phyloP scores from a whole-genome alignment of 2,113 vertebrate genomes.

The Atrichornis clamosus region DNA sequence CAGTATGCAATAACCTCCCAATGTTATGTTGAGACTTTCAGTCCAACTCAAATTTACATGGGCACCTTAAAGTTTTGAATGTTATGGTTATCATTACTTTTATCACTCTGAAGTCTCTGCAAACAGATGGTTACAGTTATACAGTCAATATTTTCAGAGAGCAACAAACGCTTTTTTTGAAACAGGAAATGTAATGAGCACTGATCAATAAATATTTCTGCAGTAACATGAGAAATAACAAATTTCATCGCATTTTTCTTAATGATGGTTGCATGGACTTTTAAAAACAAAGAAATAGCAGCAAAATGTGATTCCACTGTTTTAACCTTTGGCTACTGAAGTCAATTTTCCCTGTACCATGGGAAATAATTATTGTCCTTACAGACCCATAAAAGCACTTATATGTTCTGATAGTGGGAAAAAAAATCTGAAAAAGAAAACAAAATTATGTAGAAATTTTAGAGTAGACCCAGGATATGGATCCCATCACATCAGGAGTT shows the following conservation, averaged over 20 bases:
- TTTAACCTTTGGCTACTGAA: not conserved
- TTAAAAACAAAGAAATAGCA: not conserved
- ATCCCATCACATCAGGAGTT: not conserved
- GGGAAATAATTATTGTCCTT: not conserved
- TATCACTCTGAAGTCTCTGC: not conserved
- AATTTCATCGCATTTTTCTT: not conserved
- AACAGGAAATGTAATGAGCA: not conserved
- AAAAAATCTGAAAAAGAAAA: not conserved
- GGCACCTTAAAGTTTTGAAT: not conserved
- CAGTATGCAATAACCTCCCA: rapidly evolving
- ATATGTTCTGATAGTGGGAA: rapidly evolving
- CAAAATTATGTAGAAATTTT: not conserved
- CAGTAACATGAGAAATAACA: not conserved
- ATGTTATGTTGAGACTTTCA: not conserved
- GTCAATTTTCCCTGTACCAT: not conserved
- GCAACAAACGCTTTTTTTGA: not conserved
- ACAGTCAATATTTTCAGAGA: not conserved
- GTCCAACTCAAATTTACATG: not conserved
- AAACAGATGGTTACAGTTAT: not conserved
- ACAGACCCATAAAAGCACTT: not conserved
- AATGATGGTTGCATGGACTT: not conserved
- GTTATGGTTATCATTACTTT: not conserved
- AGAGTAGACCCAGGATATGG: not conserved
- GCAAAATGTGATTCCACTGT: not conserved
- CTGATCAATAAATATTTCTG: not conserved